A percentile compares a stretch with the other conserved stretches of the same genome.
Conservation (phyloP, 2,113 vertebrate species). For the Toxostoma redivivum region DNA sequence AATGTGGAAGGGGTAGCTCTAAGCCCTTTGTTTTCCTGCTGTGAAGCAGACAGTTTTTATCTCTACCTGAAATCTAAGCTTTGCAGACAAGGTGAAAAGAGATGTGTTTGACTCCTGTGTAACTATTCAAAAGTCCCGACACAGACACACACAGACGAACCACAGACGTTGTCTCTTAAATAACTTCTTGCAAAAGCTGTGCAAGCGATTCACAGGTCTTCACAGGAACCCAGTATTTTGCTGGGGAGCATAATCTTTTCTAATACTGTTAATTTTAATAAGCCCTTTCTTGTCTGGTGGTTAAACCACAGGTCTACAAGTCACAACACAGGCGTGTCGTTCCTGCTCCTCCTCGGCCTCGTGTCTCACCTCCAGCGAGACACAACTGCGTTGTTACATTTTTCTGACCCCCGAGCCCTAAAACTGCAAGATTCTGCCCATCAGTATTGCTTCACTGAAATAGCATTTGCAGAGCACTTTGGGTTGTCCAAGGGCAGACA, state of each 20-base stretch:
- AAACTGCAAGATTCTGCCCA: not conserved
- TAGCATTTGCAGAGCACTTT: not conserved
- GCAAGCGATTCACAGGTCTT: not conserved
- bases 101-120: not conserved
- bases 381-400: not conserved
- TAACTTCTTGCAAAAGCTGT: not conserved
- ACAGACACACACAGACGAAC: not conserved
- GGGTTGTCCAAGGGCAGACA: not conserved
- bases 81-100: constrained; percentile 24
- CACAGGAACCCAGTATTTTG: constrained; percentile 34
- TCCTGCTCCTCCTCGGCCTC: not conserved
- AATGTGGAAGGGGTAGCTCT: not conserved
- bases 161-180: not conserved
- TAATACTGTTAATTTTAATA: constrained; percentile 46
- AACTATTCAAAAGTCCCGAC: not conserved
- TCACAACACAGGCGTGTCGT: not conserved
- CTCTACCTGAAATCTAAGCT: constrained; percentile 24
- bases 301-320: constrained; percentile 45
- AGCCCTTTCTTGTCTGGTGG: constrained; percentile 41
- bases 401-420: not conserved
- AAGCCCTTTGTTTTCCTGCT: not conserved
- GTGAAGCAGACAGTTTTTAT: not conserved
- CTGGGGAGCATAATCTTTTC: constrained; percentile 7
- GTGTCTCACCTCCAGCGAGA: not conserved
- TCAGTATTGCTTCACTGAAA: not conserved